Evolutionary conservation across 2,888 invertebrate species (phyloP).

Genomic region (Pandemis cinnamomeana): DNA sequence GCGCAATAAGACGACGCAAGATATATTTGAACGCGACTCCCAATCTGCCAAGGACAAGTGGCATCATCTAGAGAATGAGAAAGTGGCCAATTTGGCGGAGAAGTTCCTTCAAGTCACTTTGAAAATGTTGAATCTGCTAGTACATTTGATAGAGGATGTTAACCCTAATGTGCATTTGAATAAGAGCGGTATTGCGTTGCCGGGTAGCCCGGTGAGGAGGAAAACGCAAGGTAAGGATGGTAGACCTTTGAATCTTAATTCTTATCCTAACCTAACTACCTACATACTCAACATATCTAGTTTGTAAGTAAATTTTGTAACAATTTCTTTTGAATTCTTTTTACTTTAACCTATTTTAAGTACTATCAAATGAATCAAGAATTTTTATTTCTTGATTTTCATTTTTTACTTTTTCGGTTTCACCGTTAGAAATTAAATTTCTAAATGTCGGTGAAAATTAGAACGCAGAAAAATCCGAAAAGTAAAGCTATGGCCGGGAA

Average conservation of each 20-base stretch:
- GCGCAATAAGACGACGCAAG: conserved; percentile 65
- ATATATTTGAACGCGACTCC: conserved; percentile 75
- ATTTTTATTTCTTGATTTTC: no score
- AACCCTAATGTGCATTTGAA: conserved; percentile 80
- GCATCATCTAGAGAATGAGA: conserved; percentile 71
- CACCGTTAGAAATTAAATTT: no score
- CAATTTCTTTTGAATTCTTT: no score
- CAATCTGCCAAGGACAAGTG: conserved; percentile 65
- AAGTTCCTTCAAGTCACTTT: conserved; percentile 87
- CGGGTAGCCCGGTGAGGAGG: conserved; percentile 83
- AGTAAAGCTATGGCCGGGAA: no score
- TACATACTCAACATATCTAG: no score
- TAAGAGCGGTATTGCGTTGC: conserved; percentile 79
- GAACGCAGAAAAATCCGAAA: no score
- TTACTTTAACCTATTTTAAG: no score
- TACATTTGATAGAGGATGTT: conserved; percentile 90
- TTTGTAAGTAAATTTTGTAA: no score
- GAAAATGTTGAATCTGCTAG: conserved; percentile 89
- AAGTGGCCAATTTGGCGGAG: conserved; percentile 84
- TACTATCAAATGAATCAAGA: no score
- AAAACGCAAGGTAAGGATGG: conserved; percentile 70
- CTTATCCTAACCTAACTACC: no score
- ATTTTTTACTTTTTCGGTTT: no score
- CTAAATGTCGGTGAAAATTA: no score
- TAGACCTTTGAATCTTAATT: not conserved